These are phyloP conservation scores for Leptopterna dolabrata DNA, from an alignment of 2,888 invertebrate genomes.

Conservation along the genomic window DNA sequence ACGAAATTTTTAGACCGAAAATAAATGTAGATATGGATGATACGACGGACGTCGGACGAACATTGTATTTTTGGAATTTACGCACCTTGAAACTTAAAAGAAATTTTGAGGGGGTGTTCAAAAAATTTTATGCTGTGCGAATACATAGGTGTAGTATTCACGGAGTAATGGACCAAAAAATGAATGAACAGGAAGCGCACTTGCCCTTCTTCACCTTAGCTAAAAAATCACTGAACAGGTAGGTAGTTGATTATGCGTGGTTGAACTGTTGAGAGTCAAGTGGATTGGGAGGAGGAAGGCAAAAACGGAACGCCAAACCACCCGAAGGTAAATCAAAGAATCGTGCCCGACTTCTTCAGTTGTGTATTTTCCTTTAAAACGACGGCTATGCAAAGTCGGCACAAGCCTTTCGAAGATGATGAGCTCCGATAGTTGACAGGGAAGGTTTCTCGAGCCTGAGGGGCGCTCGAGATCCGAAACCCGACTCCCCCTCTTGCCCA, in stretches of 20 bases:
- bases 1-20: too few relatives aligned
- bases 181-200: too few relatives aligned
- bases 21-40: too few relatives aligned
- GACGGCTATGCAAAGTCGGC: constrained; percentile 28
- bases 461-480: neutral
- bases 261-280: neutral
- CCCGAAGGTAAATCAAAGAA: constrained; percentile 20
- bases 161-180: too few relatives aligned
- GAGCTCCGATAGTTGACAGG: constrained; percentile 36
- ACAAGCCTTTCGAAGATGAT: constrained; percentile 12
- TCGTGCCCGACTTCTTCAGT: constrained; percentile 6
- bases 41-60: too few relatives aligned
- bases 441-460: neutral
- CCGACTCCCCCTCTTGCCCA: neutral
- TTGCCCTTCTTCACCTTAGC: too few relatives aligned
- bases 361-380: constrained; percentile 13
- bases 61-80: too few relatives aligned
- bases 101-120: too few relatives aligned
- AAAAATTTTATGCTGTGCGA: too few relatives aligned
- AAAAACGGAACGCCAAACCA: constrained; percentile 20
- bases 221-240: too few relatives aligned
- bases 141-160: too few relatives aligned
- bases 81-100: too few relatives aligned
- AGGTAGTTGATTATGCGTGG: neutral
- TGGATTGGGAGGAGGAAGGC: neutral